Conservation (phyloP, 2,797 vertebrate genomes). For the Esox lucius region DNA sequence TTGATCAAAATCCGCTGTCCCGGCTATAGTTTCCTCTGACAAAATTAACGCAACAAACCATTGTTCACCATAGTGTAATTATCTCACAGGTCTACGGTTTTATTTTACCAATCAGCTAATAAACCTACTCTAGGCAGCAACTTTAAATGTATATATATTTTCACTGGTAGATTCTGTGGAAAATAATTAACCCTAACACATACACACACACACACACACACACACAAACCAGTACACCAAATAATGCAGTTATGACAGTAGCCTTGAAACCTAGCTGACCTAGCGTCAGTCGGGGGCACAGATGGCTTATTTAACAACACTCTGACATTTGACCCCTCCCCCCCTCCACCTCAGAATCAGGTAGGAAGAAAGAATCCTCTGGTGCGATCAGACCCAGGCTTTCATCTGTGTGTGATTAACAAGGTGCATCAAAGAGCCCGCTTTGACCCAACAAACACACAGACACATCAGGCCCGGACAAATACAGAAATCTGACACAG, state of each 20-base stretch:
- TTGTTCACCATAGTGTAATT: too few species aligned
- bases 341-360: slow-evolving; percentile 2
- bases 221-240: background rate
- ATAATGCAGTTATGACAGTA: background rate
- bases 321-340: background rate
- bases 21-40: too few species aligned
- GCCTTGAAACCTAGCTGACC: background rate
- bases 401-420: slow-evolving; percentile 66
- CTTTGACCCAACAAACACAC: slow-evolving; percentile 44
- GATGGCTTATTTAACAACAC: slow-evolving; percentile 11
- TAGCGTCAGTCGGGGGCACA: background rate
- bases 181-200: too few species aligned
- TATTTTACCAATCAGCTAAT: too few species aligned
- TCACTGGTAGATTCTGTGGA: too few species aligned
- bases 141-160: too few species aligned
- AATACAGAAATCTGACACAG: background rate
- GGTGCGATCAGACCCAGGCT: slow-evolving; percentile 53
- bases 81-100: too few species aligned
- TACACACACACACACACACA: background rate
- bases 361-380: slow-evolving; percentile 46
- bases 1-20: too few species aligned
- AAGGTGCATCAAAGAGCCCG: slow-evolving; percentile 51
- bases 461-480: background rate
- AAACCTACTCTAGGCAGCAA: too few species aligned
- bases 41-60: too few species aligned